Base-by-base conservation (phyloP, 2,888 invertebrate species). In the Heliothis peltigera region DNA sequence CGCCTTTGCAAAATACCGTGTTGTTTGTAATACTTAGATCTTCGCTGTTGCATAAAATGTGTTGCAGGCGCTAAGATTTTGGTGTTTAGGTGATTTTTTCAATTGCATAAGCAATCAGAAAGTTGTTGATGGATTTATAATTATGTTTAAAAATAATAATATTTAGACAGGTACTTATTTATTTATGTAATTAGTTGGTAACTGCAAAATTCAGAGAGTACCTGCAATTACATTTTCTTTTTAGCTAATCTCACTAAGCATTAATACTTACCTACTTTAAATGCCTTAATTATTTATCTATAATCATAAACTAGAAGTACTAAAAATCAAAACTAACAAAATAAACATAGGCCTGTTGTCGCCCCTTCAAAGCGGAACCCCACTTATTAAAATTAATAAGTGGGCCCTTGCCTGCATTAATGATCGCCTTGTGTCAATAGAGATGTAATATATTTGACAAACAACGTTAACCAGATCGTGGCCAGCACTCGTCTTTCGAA, bases 321-420 rank as follows among this genome's bases (percentile, higher is more conserved):
- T 92, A 92, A 92, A 93, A 94, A 94, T 93, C 94, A 91, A 89
- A 90, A 91, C 92, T 89, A 89, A 91, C 91, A 92, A 92, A 93
- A 90, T 91, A 91, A 89, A 88, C 88, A 81, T 76, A 70, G 79
- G 74, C 82, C 86, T 89, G 91, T 91, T 89, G 87, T 87, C 89
- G 80, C 88, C 91, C 91, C 92, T 88, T 87, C 83, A 86, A 82
- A 87, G 80, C 70, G 75, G 91, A 92, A 91, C 93, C 94, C 94
- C 88, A 91, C 91, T 94, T 94, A 94, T 94, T 93, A 94, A 95
- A 94, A 94, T 95, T 94, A 95, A 95, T 94, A 95, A 94, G 92
- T 91, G 91, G 89, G 92, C 91, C 91, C 92, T 91, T 90, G 89
- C 87, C 89, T 90, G 90, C 89, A 94, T 93, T 94, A 95, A 95